Percentiles rank a stretch among this genome's conserved stretches.
Evolutionary conservation across 2,113 vertebrate species (phyloP).

Genomic region (Leptobrachium ailaonicum): DNA sequence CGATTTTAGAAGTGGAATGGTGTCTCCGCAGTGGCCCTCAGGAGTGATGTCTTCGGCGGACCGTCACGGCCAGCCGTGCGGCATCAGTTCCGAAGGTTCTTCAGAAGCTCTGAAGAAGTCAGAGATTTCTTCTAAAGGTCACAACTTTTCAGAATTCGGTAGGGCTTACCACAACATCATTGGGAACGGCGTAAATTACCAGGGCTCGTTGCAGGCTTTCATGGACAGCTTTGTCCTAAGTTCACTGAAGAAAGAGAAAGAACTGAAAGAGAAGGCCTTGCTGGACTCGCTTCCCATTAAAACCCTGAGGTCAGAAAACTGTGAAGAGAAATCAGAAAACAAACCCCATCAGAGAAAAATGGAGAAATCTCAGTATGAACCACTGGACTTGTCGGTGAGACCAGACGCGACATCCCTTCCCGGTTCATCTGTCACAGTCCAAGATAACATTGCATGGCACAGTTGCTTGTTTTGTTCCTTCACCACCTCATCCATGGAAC

Average conservation of each 20-base stretch:
- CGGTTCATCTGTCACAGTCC: conserved; percentile 87
- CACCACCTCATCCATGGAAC: conserved; percentile 90
- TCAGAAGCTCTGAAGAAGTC: conserved; percentile 78
- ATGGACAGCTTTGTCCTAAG: conserved; percentile 95
- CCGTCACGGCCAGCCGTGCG: conserved; percentile 73
- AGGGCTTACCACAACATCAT: conserved; percentile 90
- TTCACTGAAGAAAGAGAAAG: conserved; percentile 91
- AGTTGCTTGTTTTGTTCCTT: conserved; percentile 96
- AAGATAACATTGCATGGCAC: conserved; percentile 94
- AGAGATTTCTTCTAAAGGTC: conserved; percentile 78
- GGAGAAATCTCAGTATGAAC: conserved; percentile 91
- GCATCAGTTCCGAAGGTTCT: conserved; percentile 70
- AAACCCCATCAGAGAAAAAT: conserved; percentile 77
- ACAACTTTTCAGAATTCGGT: conserved; percentile 88
- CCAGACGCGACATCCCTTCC: conserved; percentile 88
- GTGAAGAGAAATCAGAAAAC: conserved; percentile 74
- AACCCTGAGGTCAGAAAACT: conserved; percentile 70
- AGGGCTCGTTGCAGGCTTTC: conserved; percentile 95
- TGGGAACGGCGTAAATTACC: conserved; percentile 91
- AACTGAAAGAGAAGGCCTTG: conserved; percentile 76
- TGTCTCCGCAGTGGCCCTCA: conserved; percentile 87
- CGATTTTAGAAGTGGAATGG: conserved; percentile 85
- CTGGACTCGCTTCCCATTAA: conserved; percentile 78
- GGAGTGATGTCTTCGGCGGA: conserved; percentile 80
- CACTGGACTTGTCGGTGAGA: conserved; percentile 89